Base-by-base conservation (phyloP, 2,888 invertebrate species). In the Lasioglossum oenotherae region DNA sequence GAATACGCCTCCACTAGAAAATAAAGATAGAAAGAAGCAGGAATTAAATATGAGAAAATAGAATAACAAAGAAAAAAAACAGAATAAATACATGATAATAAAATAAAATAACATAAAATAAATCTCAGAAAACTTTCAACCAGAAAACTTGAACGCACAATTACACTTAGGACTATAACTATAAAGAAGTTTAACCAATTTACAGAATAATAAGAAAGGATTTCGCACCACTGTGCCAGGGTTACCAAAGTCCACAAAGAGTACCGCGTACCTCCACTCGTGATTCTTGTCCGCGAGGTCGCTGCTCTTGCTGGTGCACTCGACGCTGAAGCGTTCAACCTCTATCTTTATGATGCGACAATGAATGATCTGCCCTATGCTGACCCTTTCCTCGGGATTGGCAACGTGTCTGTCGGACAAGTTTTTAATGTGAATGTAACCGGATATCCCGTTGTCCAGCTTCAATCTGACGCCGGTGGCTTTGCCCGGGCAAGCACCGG, bases 301-400 rank as follows among this genome's bases (percentile, higher is more conserved):
- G 0, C 99, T 98, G 0, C 98, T 98, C 93, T 98, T 98, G 4
- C 98, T 98, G 0, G 99, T 99, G 90, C 99, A 98, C 92, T 99
- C 99, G 0, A 98, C 98, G 0, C 98, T 97, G 95, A 99, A 99
- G 79, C 98, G 96, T 91, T 99, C 99, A 0, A 99, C 98, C 91
- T 99, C 99, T 74, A 99, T 99, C 96, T 99, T 99, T 19, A 97
- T 97, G 88, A 99, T 97, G 60, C 99, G 96, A 91, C 98, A 98
- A 95, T 98, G 98, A 77, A 98, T 98, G 0, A 97, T 97, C 95
- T 98, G 98, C 0, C 98, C 97, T 87, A 97, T 96, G 79, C 97
- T 97, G 0, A 99, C 99, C 78, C 99, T 96, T 91, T 98, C 98
- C 91, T 98, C 98, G 0, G 99, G 99, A 95, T 99, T 98, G 12